These are phyloP conservation scores for Rhynchophorus ferrugineus DNA, from an alignment of 1,140 invertebrate genomes.

Conservation along the genomic window DNA sequence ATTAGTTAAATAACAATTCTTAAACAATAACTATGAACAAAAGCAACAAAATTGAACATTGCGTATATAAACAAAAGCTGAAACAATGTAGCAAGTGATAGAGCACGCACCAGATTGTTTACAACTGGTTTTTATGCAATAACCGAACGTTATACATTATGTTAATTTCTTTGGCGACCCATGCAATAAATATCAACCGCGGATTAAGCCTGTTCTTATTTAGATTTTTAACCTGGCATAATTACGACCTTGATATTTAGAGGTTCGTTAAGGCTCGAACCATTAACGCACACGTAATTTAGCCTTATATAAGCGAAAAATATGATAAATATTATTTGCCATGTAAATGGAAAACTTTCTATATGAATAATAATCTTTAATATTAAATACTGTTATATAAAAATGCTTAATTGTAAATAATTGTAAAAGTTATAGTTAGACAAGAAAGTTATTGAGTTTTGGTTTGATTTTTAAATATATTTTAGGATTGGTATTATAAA, in stretches of 20 bases:
- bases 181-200: not conserved
- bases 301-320: slow-evolving; percentile 6
- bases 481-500: too few species aligned
- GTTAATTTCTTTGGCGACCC: not conserved
- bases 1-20: too few species aligned
- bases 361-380: too few species aligned
- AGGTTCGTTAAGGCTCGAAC: not conserved
- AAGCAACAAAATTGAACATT: too few species aligned
- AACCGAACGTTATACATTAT: not conserved
- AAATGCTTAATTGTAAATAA: too few species aligned
- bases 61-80: not conserved
- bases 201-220: not conserved
- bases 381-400: too few species aligned
- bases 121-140: not conserved
- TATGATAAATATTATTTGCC: not conserved
- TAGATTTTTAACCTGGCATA: slow-evolving; percentile 5
- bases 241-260: slow-evolving; percentile 13
- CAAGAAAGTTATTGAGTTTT: too few species aligned
- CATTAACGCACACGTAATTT: not conserved
- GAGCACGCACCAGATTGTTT: not conserved
- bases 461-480: too few species aligned
- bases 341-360: too few species aligned
- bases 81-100: not conserved
- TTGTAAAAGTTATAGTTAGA: too few species aligned
- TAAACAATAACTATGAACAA: too few species aligned